These are phyloP conservation scores for Borostomias antarcticus DNA, from an alignment of 2,797 vertebrate genomes.

Conservation along the genomic window DNA sequence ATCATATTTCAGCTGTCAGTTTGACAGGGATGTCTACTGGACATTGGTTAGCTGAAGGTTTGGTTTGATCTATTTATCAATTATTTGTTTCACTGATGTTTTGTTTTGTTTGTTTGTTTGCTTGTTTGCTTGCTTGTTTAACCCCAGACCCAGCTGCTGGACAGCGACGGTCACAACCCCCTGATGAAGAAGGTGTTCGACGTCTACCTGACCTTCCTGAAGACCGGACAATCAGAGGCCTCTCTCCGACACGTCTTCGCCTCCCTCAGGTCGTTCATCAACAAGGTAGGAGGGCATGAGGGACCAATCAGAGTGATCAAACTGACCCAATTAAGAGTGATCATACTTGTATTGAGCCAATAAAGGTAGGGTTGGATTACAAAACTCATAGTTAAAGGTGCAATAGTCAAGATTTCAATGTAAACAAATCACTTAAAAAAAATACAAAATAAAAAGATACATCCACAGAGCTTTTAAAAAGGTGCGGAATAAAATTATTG, in stretches of 20 bases:
- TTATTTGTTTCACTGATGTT: not conserved
- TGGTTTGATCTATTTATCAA: not conserved
- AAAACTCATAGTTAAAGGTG: too few species aligned
- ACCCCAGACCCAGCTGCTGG: slow-evolving; percentile 89
- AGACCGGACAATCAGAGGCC: slow-evolving; percentile 88
- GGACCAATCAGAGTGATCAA: too few species aligned
- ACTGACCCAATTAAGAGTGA: too few species aligned
- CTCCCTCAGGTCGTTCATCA: slow-evolving; percentile 89
- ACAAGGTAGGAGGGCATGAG: slow-evolving; percentile 91
- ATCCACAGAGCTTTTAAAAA: too few species aligned
- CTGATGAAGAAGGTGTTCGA: slow-evolving; percentile 97
- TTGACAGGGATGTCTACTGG: not conserved
- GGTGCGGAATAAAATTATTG: too few species aligned
- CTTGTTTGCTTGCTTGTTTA: not conserved
- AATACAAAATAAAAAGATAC: too few species aligned
- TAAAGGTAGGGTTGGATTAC: too few species aligned
- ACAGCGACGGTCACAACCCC: slow-evolving; percentile 90
- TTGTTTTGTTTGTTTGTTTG: too few species aligned
- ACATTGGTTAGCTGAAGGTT: not conserved
- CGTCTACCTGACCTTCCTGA: slow-evolving; percentile 91
- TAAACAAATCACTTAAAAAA: too few species aligned
- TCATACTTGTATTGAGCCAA: too few species aligned
- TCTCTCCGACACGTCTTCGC: slow-evolving; percentile 92
- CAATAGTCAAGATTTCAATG: too few species aligned
- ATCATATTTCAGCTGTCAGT: not conserved